Percentiles rank a stretch among this genome's conserved stretches.
These are phyloP conservation scores for Dufourea novaeangliae DNA, from an alignment of 1,140 invertebrate species.

Conservation along the genomic window DNA sequence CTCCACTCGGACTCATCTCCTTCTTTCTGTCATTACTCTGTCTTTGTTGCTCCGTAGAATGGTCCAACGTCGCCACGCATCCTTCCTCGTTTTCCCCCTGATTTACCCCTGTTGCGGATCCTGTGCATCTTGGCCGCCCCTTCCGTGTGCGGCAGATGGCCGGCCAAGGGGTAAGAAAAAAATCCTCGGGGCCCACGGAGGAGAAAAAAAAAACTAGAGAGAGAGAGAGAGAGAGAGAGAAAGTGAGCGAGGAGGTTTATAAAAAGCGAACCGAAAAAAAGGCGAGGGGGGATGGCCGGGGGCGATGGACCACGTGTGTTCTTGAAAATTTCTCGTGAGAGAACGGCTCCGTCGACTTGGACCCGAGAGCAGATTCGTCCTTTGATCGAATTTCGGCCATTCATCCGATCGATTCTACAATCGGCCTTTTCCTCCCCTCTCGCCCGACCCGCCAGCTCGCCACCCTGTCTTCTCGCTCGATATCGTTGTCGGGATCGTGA, in stretches of 20 bases:
- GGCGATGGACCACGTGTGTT: conserved; percentile 76
- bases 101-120: conserved; percentile 64
- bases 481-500: conserved; percentile 57
- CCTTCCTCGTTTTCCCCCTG: conserved; percentile 55
- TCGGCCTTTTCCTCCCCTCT: conserved; percentile 58
- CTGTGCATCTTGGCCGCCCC: conserved; percentile 77
- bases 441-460: conserved; percentile 53
- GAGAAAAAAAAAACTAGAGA: too few relatives aligned
- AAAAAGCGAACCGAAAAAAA: conserved; percentile 79
- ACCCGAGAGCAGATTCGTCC: conserved; percentile 52
- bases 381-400: conserved; percentile 79
- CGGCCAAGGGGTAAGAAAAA: conserved; percentile 81
- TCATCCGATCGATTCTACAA: conserved; percentile 69
- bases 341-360: conserved; percentile 41
- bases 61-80: conserved; percentile 49
- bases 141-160: conserved; percentile 80
- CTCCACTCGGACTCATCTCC: conserved; percentile 56
- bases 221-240: too few relatives aligned
- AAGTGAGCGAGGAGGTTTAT: conserved; percentile 73
- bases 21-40: conserved; percentile 47
- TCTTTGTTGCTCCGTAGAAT: conserved; percentile 39
- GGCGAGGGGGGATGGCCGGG: conserved; percentile 60
- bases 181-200: conserved; percentile 67
- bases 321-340: conserved; percentile 70
- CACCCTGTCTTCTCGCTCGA: conserved; percentile 41